Evolutionary conservation across 2,888 invertebrate genomes (phyloP), one percentile per base, ranked within the genome.

Genomic region (Geotrupes spiniger): DNA sequence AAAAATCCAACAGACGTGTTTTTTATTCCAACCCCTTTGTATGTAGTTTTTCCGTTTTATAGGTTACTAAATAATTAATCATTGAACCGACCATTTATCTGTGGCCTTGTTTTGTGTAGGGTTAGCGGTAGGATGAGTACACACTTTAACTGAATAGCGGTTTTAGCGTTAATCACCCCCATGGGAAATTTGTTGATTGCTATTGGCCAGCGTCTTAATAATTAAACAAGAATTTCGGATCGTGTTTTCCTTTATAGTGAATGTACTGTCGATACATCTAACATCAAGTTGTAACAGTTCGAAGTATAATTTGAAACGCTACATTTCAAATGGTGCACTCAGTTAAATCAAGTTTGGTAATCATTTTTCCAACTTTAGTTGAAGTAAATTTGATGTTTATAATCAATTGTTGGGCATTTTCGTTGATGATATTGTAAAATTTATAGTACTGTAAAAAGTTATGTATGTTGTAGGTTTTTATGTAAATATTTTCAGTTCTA

Each of bases 151-250:
- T 46, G 50, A 46, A 52, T 42, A 46, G 50, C 59, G 52, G 53
- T 58, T 59, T 54, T 44, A 49, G 52, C 56, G 58, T 54, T 60
- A 60, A 62, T 62, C 59, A 58, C 60, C 51, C 62, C 54, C 60
- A 45, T 45, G 62, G 62, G 62, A 62, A 59, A 62, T 60, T 55
- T 56, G 55, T 54, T 62, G 59, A 62, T 62, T 53, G 62, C 58
- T 55, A 50, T 51, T 54, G 53, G 57, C 45, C 51, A 53, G 47
- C 51, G 53, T 58, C 52, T 57, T 58, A 60, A 58, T 58, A 53
- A 57, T 57, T 58, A 57, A 58, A 55, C 42, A 42, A 42, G 29
- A 25, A 14, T 33, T 8, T 15, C 6, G 11, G 4, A 29, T 29
- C 12, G 12, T 11, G 33, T 33, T 33, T 15, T 33, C 4, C 21